Base-by-base conservation (phyloP, 2,888 invertebrate genomes). In the Aromia moschata region DNA sequence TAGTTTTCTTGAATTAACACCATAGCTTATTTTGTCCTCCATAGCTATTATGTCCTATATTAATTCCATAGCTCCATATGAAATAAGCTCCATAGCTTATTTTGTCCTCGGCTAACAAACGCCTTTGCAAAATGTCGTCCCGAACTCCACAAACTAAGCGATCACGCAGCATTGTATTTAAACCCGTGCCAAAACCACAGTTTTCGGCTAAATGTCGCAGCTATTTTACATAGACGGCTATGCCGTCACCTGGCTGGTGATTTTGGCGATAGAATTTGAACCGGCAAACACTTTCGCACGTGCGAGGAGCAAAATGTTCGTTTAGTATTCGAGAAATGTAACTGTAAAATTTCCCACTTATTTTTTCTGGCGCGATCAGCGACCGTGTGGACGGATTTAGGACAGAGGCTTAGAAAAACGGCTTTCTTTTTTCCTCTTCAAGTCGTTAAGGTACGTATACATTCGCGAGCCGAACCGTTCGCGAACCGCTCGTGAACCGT, bases 131-230 rank as follows among this genome's bases (percentile, higher is more conserved):
- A n/a, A 9, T 12, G n/a, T 45, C 57, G 11, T 60, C 59, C 25
- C 31, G 33, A 10, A 60, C 55, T 10, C 62, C 59, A 33, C 62
- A 60, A 1, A 62, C 62, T 2, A 62, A 9, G 10, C 56, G 40
- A 37, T 62, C 59, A 37, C 59, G 37, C 3, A 60, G 43, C 51
- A 56, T 60, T 18, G 30, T 31, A n/a, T 52, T 18, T 38, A 56
- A 37, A 2, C n/a, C 17, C 9, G 43, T 25, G 10, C 49, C 30
- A 36, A 59, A 62, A 31, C 56, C 25, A 38, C 62, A 62, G 17
- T 44, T 10, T 33, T 56, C 56, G 10, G 49, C 37, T 33, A 49
- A 18, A 37, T 49, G 49, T 11, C 49, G 20, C 11, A 49, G 37
- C 25, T 49, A 18, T 12, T 36, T 37, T 4, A 49, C 11, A 20